Evolutionary conservation across 2,797 vertebrate genomes (phyloP), one percentile per base, ranked within the genome.

Genomic region (Adrianichthys oophorus): DNA sequence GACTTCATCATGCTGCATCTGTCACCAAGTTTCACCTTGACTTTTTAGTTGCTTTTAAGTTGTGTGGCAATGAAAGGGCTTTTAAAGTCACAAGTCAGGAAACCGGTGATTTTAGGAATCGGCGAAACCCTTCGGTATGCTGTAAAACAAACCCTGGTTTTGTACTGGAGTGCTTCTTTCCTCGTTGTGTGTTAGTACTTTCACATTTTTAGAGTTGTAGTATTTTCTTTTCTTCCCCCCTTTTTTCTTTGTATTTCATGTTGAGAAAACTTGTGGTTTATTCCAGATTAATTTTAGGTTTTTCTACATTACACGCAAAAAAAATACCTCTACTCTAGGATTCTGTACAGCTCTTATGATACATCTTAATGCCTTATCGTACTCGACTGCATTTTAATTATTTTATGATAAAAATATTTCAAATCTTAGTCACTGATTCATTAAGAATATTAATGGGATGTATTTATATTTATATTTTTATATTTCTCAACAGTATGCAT

Each of bases 391-490:
- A 86, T 91, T 91, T 90, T 84, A 89, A 91, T 89, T 91, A 71
- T 88, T 92, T 91, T 85, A 91, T 85, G 88, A 89, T 80, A 80
- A 91, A 32, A 87, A 89, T 90, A 89, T 91, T 90, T 92, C 88
- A 91, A 89, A 91, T 90, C 77, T 85, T 90, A 92, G 88, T 91
- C 86, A 84, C 89, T 79, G 78, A 91, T 88, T 87, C 89, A 90
- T 91, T 92, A 88, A 88, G 87, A 89, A 91, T 91, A 91, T 90
- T 89, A 91, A 91, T 87, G 92, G 91, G 90, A 92, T 92, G 90
- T 92, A 92, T 92, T 92, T 92, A 93, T 93, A 92, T 92, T 92
- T 93, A 93, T 93, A 93, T 93, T 92, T 93, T 92, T 93, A 91
- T 93, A 93, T 92, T 93, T 93, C 90, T 91, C 89, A 91, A 87